These are phyloP conservation scores for Campoplex nolae DNA, from an alignment of 2,888 invertebrate genomes.

Conservation along the genomic window DNA sequence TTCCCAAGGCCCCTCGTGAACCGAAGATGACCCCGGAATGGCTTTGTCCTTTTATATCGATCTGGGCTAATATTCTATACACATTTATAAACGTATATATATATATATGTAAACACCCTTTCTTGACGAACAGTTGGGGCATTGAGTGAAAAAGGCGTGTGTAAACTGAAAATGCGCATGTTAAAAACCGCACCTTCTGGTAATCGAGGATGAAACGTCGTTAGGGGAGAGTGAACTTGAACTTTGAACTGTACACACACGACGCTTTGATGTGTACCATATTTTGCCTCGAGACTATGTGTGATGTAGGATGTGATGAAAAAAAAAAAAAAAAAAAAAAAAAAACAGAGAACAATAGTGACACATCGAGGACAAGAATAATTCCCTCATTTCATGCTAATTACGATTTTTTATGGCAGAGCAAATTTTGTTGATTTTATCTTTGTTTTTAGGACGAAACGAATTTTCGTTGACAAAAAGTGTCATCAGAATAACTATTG, in stretches of 20 bases:
- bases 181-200: slow-evolving; percentile 57
- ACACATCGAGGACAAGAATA: slow-evolving; percentile 26
- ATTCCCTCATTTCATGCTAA: background rate
- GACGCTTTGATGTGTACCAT: background rate
- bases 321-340: background rate
- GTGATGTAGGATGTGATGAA: slow-evolving; percentile 15
- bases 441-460: background rate
- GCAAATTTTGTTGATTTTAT: background rate
- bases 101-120: slow-evolving; percentile 2
- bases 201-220: slow-evolving; percentile 48
- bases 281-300: slow-evolving; percentile 29
- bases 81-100: slow-evolving; percentile 1
- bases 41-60: slow-evolving; percentile 51
- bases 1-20: slow-evolving; percentile 1
- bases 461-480: too few species aligned
- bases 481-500: background rate
- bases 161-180: slow-evolving; percentile 60
- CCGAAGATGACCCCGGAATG: slow-evolving; percentile 30
- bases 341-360: background rate
- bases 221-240: slow-evolving; percentile 61
- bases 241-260: slow-evolving; percentile 57
- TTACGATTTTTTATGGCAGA: background rate
- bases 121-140: slow-evolving; percentile 15
- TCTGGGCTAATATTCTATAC: slow-evolving; percentile 15
- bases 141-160: slow-evolving; percentile 21